phyloP scores from a whole-genome alignment of 2,888 invertebrate genomes.

The Oxystoma pomonae region DNA sequence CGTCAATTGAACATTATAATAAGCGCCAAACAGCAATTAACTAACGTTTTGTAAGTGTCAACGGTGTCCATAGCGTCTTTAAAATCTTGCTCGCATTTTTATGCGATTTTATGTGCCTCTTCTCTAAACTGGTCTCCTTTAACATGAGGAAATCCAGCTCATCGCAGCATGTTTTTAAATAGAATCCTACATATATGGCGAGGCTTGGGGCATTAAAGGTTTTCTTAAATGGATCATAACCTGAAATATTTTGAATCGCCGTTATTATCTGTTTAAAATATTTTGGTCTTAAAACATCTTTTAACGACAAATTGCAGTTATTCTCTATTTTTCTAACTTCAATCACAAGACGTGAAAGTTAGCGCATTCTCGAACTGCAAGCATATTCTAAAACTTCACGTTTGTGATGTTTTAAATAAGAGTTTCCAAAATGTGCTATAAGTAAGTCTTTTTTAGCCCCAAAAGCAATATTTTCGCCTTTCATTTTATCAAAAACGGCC shows the following conservation, averaged over 20 bases:
- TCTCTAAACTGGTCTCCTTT: conserved; percentile 28
- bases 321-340: conserved; percentile 11
- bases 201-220: conserved; percentile 29
- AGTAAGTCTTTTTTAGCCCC: conserved; percentile 20
- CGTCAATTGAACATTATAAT: conserved; percentile 27
- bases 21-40: conserved; percentile 21
- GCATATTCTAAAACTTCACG: conserved; percentile 16
- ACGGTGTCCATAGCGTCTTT: conserved; percentile 16
- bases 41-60: conserved; percentile 25
- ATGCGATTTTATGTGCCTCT: conserved; percentile 20
- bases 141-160: conserved; percentile 26
- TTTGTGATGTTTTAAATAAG: conserved; percentile 20
- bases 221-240: conserved; percentile 27
- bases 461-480: conserved; percentile 18
- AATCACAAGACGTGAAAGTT: conserved; percentile 15
- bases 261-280: conserved; percentile 26
- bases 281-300: conserved; percentile 27
- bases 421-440: conserved; percentile 19
- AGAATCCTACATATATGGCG: conserved; percentile 30
- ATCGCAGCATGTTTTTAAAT: conserved; percentile 26
- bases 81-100: conserved; percentile 20
- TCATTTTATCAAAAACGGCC: conserved; percentile 19
- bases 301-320: conserved; percentile 17
- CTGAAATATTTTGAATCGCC: conserved; percentile 26
- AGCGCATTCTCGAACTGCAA: conserved; percentile 19